Evolutionary conservation across 2,797 vertebrate species (phyloP).

Genomic region (Hippopotamyrus pictus): DNA sequence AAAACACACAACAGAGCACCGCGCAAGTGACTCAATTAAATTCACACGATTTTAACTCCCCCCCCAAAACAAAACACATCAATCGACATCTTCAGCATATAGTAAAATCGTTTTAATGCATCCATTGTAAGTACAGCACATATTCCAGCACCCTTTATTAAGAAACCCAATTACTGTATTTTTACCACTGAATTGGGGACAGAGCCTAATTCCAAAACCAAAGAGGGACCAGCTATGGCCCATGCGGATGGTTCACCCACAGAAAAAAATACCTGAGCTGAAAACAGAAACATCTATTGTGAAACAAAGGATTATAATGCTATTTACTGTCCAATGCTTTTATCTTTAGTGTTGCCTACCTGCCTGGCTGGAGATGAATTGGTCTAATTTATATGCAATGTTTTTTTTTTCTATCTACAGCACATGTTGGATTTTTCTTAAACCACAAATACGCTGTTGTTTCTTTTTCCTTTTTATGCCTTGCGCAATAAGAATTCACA

Average conservation of each 20-base stretch:
- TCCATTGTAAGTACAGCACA: background rate
- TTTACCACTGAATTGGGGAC: background rate
- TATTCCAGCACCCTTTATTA: background rate
- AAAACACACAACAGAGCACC: background rate
- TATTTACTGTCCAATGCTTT: background rate
- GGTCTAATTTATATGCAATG: background rate
- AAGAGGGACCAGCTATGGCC: background rate
- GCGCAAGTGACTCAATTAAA: background rate
- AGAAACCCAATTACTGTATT: background rate
- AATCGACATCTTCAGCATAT: background rate
- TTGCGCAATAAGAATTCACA: background rate
- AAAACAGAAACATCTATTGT: background rate
- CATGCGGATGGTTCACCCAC: background rate
- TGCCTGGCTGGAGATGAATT: background rate
- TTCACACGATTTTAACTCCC: background rate
- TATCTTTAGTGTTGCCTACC: background rate
- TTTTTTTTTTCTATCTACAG: background rate
- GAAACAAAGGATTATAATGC: background rate
- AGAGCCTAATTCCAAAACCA: background rate
- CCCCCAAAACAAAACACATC: background rate
- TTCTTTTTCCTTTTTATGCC: background rate
- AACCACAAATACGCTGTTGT: background rate
- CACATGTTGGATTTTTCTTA: background rate
- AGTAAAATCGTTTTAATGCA: background rate
- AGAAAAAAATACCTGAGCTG: background rate